Evolutionary conservation across 2,888 invertebrate genomes (phyloP).

Genomic region (Frankliniella fusca): DNA sequence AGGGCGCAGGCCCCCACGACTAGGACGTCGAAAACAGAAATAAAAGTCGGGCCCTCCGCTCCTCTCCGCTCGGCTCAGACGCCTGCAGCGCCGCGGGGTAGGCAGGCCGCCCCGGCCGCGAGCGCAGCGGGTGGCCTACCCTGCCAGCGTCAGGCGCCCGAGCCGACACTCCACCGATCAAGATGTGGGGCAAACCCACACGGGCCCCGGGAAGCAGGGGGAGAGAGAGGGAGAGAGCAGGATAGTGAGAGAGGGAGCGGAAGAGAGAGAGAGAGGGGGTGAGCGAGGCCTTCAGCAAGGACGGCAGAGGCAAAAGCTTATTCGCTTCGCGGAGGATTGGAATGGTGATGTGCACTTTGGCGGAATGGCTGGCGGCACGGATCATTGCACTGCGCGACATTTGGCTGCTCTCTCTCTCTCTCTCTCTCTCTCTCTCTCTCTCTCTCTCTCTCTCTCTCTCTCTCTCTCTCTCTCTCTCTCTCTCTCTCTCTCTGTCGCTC

Average conservation of each 20-base stretch:
- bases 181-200: no score
- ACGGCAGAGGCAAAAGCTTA: neutral
- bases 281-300: neutral
- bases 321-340: neutral
- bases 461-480: neutral
- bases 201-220: no score
- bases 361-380: slow-evolving; percentile 1
- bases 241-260: neutral
- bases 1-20: no score
- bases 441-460: neutral
- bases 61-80: neutral
- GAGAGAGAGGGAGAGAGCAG: neutral
- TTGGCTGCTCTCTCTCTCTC: neutral
- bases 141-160: neutral
- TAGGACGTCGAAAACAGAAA: no score
- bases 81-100: neutral
- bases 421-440: neutral
- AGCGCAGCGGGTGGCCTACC: neutral
- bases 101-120: neutral
- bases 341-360: slow-evolving; percentile 1
- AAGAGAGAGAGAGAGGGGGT: neutral
- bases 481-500: neutral
- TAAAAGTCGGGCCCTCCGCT: no score
- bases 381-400: slow-evolving; percentile 1
- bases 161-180: neutral